Conservation (phyloP, 2,113 vertebrate genomes). For the Melanerpes aurifrons region DNA sequence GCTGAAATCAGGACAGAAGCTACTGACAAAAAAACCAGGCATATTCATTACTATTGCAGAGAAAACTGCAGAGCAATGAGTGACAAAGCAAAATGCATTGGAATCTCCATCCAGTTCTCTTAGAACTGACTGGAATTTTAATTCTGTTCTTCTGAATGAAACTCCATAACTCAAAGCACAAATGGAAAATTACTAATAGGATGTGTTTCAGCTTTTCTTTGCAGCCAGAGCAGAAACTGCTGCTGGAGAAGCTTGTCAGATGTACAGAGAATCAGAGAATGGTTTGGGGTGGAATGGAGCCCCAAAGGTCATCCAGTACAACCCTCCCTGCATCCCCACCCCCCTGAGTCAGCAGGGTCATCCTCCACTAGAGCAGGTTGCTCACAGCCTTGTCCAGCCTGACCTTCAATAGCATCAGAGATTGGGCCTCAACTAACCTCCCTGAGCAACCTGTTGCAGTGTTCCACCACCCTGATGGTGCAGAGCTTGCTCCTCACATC, state of each 20-base stretch:
- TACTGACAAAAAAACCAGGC: background rate
- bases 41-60: background rate
- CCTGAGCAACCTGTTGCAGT: too few relatives aligned
- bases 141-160: background rate
- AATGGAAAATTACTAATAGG: background rate
- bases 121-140: background rate
- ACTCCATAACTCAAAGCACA: background rate
- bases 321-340: too few relatives aligned
- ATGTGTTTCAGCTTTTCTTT: background rate
- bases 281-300: too few relatives aligned
- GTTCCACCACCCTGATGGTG: too few relatives aligned
- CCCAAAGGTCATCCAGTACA: too few relatives aligned
- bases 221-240: background rate
- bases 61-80: background rate
- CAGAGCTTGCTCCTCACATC: too few relatives aligned
- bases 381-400: too few relatives aligned
- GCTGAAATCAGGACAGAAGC: background rate
- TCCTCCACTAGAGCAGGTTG: too few relatives aligned
- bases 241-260: background rate
- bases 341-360: too few relatives aligned
- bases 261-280: background rate
- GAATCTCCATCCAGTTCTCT: background rate
- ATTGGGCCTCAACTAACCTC: too few relatives aligned
- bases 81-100: background rate
- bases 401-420: too few relatives aligned